Percentiles rank a stretch among this genome's conserved stretches.
These are phyloP conservation scores for Nomada hirtipes DNA, from an alignment of 2,888 invertebrate species.

Conservation along the genomic window DNA sequence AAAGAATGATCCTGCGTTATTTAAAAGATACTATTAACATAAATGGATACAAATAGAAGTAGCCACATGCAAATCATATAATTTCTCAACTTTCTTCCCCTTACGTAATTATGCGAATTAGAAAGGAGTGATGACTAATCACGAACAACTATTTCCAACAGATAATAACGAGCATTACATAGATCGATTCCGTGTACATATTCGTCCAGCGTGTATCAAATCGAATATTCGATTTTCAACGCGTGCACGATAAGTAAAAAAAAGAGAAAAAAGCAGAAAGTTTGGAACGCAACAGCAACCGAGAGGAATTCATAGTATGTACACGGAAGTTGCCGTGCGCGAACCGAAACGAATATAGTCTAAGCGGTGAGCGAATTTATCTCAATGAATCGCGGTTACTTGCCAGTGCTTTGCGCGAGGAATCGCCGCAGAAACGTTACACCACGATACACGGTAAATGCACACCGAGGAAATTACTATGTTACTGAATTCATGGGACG, in stretches of 20 bases:
- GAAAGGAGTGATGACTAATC: neutral
- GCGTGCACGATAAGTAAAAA: neutral
- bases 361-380: conserved; percentile 33
- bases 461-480: conserved; percentile 34
- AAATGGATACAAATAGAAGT: neutral
- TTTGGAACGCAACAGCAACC: conserved; percentile 32
- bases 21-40: neutral
- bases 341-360: conserved; percentile 56
- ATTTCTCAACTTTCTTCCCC: neutral
- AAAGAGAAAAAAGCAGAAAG: neutral
- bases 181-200: neutral
- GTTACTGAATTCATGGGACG: conserved; percentile 58
- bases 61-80: neutral
- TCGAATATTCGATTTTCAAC: neutral
- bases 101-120: conserved; percentile 28
- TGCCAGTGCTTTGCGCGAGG: conserved; percentile 43
- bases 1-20: too few relatives aligned
- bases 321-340: conserved; percentile 66
- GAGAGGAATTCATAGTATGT: conserved; percentile 64
- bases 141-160: too few relatives aligned
- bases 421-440: conserved; percentile 38
- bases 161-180: too few relatives aligned
- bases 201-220: neutral
- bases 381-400: conserved; percentile 46
- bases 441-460: conserved; percentile 50